Evolutionary conservation across 2,113 vertebrate genomes (phyloP).

Genomic region (Caloenas nicobarica): DNA sequence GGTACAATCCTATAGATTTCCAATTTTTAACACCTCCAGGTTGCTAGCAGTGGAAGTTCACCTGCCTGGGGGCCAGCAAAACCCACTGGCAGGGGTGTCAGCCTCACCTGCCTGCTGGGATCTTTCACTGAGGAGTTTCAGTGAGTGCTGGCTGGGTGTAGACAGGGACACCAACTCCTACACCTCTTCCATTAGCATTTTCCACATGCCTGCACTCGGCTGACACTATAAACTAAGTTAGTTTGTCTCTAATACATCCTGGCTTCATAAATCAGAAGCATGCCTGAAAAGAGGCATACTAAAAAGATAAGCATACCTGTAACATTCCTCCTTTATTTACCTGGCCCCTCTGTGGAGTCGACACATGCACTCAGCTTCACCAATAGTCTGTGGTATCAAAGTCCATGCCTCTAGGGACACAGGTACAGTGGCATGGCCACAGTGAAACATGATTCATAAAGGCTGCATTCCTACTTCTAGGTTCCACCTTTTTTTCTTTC

Average conservation of each 20-base stretch:
- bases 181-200: background rate
- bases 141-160: background rate
- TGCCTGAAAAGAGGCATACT: background rate
- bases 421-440: background rate
- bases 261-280: background rate
- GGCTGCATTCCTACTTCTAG: background rate
- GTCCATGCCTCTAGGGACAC: background rate
- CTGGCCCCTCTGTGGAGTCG: background rate
- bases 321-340: background rate
- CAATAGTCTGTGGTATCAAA: background rate
- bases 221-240: background rate
- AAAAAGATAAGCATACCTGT: background rate
- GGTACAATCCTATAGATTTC: background rate
- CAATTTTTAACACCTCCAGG: background rate
- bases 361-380: background rate
- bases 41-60: background rate
- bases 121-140: background rate
- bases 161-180: background rate
- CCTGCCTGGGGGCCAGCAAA: background rate
- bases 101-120: background rate
- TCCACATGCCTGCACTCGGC: accelerated
- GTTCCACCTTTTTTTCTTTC: background rate
- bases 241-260: background rate
- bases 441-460: slow-evolving; percentile 6
- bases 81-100: background rate